These are phyloP conservation scores for Ceramica pisi DNA, from an alignment of 2,888 invertebrate species.

Conservation along the genomic window DNA sequence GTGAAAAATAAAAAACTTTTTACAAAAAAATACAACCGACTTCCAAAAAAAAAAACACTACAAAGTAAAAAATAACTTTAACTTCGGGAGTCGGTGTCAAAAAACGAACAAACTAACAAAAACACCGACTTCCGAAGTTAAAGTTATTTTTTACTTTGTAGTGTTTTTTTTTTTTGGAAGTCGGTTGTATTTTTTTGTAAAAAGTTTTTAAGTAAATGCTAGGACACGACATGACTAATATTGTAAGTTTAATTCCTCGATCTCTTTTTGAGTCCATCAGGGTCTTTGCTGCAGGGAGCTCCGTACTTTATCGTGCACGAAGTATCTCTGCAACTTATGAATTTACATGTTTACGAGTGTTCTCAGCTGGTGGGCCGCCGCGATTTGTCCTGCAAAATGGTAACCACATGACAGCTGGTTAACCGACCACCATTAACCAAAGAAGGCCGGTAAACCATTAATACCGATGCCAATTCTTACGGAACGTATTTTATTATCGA, in stretches of 20 bases:
- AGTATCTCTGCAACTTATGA: constrained; percentile 79
- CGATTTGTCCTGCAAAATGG: constrained; percentile 85
- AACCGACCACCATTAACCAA: constrained; percentile 84
- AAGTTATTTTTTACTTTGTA: too few species aligned
- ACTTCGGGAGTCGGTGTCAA: too few species aligned
- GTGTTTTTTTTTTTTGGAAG: too few species aligned
- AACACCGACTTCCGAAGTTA: too few species aligned
- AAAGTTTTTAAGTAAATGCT: constrained; percentile 14
- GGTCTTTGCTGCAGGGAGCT: constrained; percentile 58
- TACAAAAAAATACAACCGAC: too few species aligned
- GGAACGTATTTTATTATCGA: constrained; percentile 79
- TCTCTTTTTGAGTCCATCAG: constrained; percentile 52
- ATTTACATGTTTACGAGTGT: constrained; percentile 87
- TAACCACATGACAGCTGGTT: constrained; percentile 84
- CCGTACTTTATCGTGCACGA: constrained; percentile 75
- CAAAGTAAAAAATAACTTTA: too few species aligned
- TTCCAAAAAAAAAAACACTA: too few species aligned
- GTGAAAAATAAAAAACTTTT: too few species aligned
- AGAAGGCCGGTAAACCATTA: constrained; percentile 72
- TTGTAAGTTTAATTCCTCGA: constrained; percentile 38
- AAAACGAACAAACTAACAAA: too few species aligned
- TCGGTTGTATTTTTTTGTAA: too few species aligned
- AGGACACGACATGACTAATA: constrained; percentile 18
- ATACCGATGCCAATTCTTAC: constrained; percentile 75
- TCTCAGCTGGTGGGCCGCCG: constrained; percentile 85